Percentiles rank a stretch among this genome's conserved stretches.
These are phyloP conservation scores for Catocala sponsa DNA, from an alignment of 2,888 invertebrate species.

Conservation along the genomic window DNA sequence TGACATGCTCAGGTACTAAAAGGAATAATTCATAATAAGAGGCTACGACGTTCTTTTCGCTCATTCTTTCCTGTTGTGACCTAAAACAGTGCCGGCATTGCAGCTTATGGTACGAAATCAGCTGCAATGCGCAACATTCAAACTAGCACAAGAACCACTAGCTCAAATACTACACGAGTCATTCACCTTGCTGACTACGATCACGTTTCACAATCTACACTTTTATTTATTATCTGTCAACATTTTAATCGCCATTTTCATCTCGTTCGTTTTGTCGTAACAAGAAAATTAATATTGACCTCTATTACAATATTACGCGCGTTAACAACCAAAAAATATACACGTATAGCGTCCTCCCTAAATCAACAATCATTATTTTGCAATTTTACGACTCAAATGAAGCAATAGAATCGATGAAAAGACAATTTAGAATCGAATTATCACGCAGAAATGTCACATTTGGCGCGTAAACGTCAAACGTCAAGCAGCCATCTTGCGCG, in stretches of 20 bases:
- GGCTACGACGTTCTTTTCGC: conserved; percentile 9
- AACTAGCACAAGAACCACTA: conserved; percentile 45
- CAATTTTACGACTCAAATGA: conserved; percentile 65
- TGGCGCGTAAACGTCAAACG: conserved; percentile 85
- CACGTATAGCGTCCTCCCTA: conserved; percentile 30
- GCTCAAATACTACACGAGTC: conserved; percentile 45
- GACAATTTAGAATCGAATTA: conserved; percentile 69
- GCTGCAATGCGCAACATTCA: conserved; percentile 54
- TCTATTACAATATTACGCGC: conserved; percentile 15
- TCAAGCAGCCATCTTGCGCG: conserved; percentile 76
- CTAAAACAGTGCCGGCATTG: conserved; percentile 48
- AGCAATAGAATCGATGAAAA: conserved; percentile 75
- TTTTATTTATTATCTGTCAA: conserved; percentile 38
- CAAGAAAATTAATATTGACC: conserved; percentile 27
- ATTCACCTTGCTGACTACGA: conserved; percentile 40
- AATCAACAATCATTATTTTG: conserved; percentile 55
- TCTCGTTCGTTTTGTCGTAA: conserved; percentile 24
- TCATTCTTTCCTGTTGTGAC: conserved; percentile 34
- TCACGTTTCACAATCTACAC: conserved; percentile 26
- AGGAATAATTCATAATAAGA: conserved; percentile 35
- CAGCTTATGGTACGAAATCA: conserved; percentile 45
- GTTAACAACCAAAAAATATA: conserved; percentile 32
- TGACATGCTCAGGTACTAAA: conserved; percentile 11
- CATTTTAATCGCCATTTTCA: conserved; percentile 36
- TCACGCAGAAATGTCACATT: conserved; percentile 78